These are phyloP conservation scores for Bolborhynchus lineola DNA, from an alignment of 2,113 vertebrate species.

Conservation along the genomic window DNA sequence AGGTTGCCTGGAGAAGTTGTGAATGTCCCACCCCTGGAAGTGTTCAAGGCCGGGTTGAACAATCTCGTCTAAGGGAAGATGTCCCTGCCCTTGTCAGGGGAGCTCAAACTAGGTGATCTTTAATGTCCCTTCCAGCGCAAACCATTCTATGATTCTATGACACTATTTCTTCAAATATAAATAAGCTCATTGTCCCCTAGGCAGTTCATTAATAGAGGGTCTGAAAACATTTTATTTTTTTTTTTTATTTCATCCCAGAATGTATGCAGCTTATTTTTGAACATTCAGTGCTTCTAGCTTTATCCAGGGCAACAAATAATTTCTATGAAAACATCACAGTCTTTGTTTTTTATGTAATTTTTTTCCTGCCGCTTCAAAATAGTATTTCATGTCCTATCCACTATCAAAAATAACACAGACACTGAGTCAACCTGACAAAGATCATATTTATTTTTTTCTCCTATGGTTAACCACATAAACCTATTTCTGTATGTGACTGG, in stretches of 20 bases:
- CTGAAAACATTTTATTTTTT: not conserved
- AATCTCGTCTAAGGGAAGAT: not conserved
- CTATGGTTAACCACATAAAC: not conserved
- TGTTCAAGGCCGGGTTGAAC: not conserved
- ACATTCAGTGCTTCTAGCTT: not conserved
- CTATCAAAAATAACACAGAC: not conserved
- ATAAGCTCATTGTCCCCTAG: not conserved
- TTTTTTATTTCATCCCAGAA: not conserved
- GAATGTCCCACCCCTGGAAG: not conserved
- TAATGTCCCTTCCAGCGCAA: not conserved
- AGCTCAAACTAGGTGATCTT: not conserved
- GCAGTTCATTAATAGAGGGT: not conserved
- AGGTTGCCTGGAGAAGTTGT: rapidly evolving
- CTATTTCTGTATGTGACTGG: not conserved
- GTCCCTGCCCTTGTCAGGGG: not conserved
- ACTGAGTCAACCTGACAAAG: not conserved
- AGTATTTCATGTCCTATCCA: not conserved
- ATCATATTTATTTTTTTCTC: not conserved
- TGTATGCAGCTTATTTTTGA: not conserved
- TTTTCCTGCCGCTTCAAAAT: too few relatives aligned
- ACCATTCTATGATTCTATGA: not conserved
- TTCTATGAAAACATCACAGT: too few relatives aligned
- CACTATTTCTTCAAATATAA: not conserved
- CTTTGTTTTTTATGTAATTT: too few relatives aligned
- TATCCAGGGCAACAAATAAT: not conserved